These are phyloP conservation scores for Atherinosoma microstoma DNA, from an alignment of 2,797 vertebrate species.

Conservation along the genomic window DNA sequence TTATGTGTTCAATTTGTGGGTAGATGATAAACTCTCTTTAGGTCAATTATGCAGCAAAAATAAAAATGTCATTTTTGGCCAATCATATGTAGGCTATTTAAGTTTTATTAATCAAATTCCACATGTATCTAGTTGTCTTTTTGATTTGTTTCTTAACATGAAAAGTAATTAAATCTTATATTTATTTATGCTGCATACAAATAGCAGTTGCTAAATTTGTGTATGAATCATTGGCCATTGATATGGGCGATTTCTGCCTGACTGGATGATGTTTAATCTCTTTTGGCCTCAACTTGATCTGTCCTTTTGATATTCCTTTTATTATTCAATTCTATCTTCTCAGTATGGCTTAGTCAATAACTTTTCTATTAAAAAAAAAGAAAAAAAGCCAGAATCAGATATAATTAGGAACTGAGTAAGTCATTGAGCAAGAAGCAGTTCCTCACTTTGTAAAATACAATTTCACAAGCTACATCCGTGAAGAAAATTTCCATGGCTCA, in stretches of 20 bases:
- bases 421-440: neutral
- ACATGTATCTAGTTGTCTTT: neutral
- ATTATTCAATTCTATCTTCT: neutral
- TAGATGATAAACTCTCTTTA: neutral
- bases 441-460: neutral
- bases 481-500: neutral
- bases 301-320: neutral
- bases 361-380: neutral
- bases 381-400: neutral
- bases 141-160: neutral
- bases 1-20: neutral
- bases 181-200: neutral
- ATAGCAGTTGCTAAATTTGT: neutral
- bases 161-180: neutral
- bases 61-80: neutral
- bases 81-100: neutral
- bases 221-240: neutral
- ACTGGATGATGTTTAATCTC: neutral
- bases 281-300: neutral
- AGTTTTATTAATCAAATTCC: neutral
- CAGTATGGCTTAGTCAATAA: neutral
- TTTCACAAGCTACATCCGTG: neutral
- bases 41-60: neutral
- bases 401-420: neutral
- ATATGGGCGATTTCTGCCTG: neutral